Percentiles rank a stretch among this genome's conserved stretches.
These are phyloP conservation scores for Sarcophilus harrisii DNA, from an alignment of 2,797 vertebrate species.

Conservation along the genomic window DNA sequence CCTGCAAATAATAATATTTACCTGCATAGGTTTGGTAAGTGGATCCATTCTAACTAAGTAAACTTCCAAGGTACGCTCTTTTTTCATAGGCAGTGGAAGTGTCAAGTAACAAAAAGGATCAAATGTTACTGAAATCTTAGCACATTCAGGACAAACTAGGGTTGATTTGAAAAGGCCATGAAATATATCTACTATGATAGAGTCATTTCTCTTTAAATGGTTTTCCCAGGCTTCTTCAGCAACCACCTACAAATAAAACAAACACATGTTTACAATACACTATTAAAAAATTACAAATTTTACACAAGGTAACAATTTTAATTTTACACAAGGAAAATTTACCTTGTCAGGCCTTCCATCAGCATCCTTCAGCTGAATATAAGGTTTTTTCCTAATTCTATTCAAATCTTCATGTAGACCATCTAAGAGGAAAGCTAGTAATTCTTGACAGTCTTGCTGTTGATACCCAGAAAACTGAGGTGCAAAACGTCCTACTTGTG, in stretches of 20 bases:
- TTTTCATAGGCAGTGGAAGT: constrained; percentile 98
- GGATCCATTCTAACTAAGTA: constrained; percentile 96
- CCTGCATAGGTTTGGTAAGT: constrained; percentile 95
- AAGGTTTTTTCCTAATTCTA: constrained; percentile 98
- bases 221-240: constrained; percentile 99
- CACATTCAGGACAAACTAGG: constrained; percentile 95
- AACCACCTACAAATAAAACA: constrained; percentile 90
- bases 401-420: constrained; percentile 98
- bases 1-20: constrained; percentile 88
- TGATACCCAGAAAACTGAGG: constrained; percentile 99
- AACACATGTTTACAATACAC: constrained; percentile 44
- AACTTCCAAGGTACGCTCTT: constrained; percentile 96
- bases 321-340: constrained; percentile 51
- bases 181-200: constrained; percentile 99
- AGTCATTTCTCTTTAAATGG: constrained; percentile 98
- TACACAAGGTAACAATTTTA: constrained; percentile 21
- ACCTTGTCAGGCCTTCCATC: constrained; percentile 97
- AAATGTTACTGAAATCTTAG: constrained; percentile 98
- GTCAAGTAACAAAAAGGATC: constrained; percentile 99
- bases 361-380: constrained; percentile 97
- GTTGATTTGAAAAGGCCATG: constrained; percentile 99
- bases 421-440: constrained; percentile 97
- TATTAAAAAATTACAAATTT: constrained; percentile 27
- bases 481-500: constrained; percentile 97
- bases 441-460: constrained; percentile 98